These are phyloP conservation scores for Leptopterna dolabrata DNA, from an alignment of 2,888 invertebrate genomes.

Conservation along the genomic window DNA sequence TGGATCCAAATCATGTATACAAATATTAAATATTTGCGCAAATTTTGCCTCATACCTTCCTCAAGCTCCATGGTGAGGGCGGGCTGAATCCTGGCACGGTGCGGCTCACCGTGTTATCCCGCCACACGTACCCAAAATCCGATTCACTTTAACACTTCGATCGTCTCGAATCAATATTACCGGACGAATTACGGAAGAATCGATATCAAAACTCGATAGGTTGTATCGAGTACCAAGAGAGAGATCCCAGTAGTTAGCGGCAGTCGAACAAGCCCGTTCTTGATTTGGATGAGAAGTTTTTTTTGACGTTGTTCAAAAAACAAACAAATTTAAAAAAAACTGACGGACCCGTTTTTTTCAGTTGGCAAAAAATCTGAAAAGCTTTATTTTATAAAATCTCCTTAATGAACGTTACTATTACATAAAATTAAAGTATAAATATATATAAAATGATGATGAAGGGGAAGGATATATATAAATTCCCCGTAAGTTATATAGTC, in stretches of 20 bases:
- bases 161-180: not conserved
- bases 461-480: not conserved
- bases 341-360: no score
- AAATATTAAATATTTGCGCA: no score
- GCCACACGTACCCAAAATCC: constrained; percentile 14
- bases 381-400: no score
- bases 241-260: no score
- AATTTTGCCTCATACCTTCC: no score
- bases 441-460: not conserved
- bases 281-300: not conserved
- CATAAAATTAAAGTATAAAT: not conserved
- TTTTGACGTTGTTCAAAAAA: not conserved
- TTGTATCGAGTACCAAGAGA: no score
- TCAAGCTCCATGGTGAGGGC: constrained; percentile 19
- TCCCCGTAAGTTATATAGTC: not conserved
- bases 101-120: constrained; percentile 12
- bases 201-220: not conserved
- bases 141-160: constrained; percentile 14
- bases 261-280: not conserved
- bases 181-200: not conserved
- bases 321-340: no score
- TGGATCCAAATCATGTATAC: no score
- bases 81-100: constrained; percentile 21
- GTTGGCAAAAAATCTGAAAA: no score
- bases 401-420: not conserved